A percentile compares a stretch with the other conserved stretches of the same genome.
Evolutionary conservation across 2,888 invertebrate genomes (phyloP).

Genomic region (Nomada fabriciana): DNA sequence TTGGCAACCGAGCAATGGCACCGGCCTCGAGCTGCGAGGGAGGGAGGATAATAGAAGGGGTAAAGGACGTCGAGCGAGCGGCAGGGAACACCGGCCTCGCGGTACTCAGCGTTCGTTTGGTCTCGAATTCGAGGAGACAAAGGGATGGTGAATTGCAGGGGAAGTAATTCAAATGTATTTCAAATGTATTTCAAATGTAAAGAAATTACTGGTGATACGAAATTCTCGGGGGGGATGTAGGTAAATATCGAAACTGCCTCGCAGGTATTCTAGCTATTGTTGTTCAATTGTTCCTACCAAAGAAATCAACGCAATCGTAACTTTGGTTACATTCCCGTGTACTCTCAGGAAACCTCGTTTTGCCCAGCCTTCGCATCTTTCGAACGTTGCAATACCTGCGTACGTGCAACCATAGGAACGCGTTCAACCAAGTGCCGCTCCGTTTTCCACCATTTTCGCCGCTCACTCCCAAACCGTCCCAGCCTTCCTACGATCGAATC

Average conservation of each 20-base stretch:
- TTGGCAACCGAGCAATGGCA: conserved; percentile 59
- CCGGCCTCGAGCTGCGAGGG: conserved; percentile 14
- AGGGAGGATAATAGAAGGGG: conserved; percentile 44
- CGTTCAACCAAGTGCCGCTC: not conserved
- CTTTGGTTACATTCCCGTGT: too few species aligned
- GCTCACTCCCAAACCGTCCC: conserved; percentile 10
- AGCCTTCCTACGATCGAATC: not conserved
- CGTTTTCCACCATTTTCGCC: conserved; percentile 23
- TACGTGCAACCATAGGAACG: not conserved
- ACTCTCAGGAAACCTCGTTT: not conserved
- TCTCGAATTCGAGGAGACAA: conserved; percentile 13
- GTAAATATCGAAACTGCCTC: too few species aligned
- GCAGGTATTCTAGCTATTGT: too few species aligned
- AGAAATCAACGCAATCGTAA: too few species aligned
- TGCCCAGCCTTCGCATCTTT: not conserved
- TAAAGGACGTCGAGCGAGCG: conserved; percentile 26
- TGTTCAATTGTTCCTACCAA: too few species aligned
- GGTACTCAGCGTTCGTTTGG: conserved; percentile 39
- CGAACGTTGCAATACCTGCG: not conserved
- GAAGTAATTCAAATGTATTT: too few species aligned
- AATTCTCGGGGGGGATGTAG: too few species aligned
- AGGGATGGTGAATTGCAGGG: not conserved
- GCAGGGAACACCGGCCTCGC: conserved; percentile 26
- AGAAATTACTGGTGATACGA: too few species aligned
- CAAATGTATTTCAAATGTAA: too few species aligned